Percentiles rank a stretch among this genome's conserved stretches.
phyloP scores from a whole-genome alignment of 2,888 invertebrate genomes.

The Cephus spinipes region DNA sequence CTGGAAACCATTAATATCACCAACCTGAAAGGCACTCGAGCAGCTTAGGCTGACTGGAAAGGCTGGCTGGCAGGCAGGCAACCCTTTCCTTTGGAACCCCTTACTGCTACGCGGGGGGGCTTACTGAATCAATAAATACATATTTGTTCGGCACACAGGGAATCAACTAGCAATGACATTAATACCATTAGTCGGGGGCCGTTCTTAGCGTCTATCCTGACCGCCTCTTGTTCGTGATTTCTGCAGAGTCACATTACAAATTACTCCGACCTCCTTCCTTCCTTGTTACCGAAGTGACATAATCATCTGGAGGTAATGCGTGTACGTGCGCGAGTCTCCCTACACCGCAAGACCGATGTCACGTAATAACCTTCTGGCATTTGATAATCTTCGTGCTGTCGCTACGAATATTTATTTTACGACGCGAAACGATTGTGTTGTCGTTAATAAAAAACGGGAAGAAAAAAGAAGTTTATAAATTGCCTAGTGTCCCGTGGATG shows the following conservation, averaged over 20 bases:
- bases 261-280: slow-evolving; percentile 54
- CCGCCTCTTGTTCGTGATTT: slow-evolving; percentile 51
- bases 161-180: slow-evolving; percentile 59
- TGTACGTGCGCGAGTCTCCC: slow-evolving; percentile 2
- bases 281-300: slow-evolving; percentile 63
- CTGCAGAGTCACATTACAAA: slow-evolving; percentile 63
- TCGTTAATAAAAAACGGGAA: not conserved
- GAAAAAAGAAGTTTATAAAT: not conserved
- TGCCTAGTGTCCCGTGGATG: not conserved
- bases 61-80: slow-evolving; percentile 26
- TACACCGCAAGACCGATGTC: slow-evolving; percentile 36
- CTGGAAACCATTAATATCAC: slow-evolving; percentile 48
- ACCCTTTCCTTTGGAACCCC: slow-evolving; percentile 28
- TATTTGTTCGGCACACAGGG: slow-evolving; percentile 54
- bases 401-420: not conserved
- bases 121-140: slow-evolving; percentile 57
- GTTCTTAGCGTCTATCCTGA: slow-evolving; percentile 8
- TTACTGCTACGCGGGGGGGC: slow-evolving; percentile 15
- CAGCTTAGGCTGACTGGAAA: slow-evolving; percentile 33
- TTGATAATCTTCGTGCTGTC: slow-evolving; percentile 35
- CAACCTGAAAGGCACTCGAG: slow-evolving; percentile 44
- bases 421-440: not conserved
- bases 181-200: slow-evolving; percentile 54
- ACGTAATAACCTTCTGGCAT: slow-evolving; percentile 38
- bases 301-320: slow-evolving; percentile 50